Base-by-base conservation (phyloP, 2,888 invertebrate genomes). In the Melitaea athalia region DNA sequence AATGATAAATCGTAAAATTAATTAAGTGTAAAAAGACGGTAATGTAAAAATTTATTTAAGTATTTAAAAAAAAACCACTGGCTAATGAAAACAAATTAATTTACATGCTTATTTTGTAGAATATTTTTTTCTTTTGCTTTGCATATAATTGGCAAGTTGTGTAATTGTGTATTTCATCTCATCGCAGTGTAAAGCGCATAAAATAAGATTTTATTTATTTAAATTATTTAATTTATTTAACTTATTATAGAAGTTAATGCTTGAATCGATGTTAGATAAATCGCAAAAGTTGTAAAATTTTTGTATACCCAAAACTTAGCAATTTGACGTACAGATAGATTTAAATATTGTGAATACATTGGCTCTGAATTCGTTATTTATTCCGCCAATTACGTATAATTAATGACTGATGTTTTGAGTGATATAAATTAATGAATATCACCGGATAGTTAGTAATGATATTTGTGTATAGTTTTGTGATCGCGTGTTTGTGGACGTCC, bases 401-500 rank as follows among this genome's bases (percentile, higher is more conserved):
- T 87, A 86, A 91, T 84, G 92, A 92, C 92, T 92, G 92, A 92
- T 91, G 91, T 91, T 87, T 83, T 86, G 85, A 85, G 92, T 91
- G 92, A 91, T 91, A 88, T 90, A 82, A 88, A 85, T 85, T 81
- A 80, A 79, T 86, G 88, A 89, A 81, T 90, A 87, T 92, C 89
- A 88, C 87, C 78, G 77, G 79, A 81, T 89, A 91, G 91, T 85
- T 87, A 87, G 89, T 86, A 84, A 86, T 70, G 74, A 78, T 76
- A 78, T 75, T 55, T 81, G 87, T 90, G 87, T 87, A 89, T 77
- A 79, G 77, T 87, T 84, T 88, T 88, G 88, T 84, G 88, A 83
- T 81, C 68, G 91, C 79, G 79, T 92, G 91, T 81, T 81, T 92
- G 91, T 88, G 92, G 92, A 92, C 92, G 92, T 92, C 92, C 92